Conservation (phyloP, 92 coral and sea anemone genomes). For the Heliopora coerulea region DNA sequence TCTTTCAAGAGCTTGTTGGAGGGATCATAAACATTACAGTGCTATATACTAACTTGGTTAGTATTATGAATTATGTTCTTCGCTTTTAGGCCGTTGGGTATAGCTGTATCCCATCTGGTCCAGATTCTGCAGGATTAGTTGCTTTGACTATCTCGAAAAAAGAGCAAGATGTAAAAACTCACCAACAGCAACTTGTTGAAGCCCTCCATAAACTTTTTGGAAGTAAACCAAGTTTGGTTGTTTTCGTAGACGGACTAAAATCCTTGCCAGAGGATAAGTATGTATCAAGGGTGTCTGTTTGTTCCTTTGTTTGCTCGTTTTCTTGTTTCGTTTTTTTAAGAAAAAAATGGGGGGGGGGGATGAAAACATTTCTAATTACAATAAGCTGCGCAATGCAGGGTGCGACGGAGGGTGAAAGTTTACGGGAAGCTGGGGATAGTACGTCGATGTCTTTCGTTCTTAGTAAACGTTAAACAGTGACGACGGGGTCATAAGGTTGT, state of each 20-base stretch:
- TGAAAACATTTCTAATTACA: no score
- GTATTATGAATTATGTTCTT: no score
- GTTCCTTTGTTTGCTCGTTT: not conserved
- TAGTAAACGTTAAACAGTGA: no score
- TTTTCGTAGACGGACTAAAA: slow-evolving; percentile 94
- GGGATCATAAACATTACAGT: no score
- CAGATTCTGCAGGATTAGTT: slow-evolving; percentile 92
- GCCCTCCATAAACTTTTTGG: slow-evolving; percentile 86
- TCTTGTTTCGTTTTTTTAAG: not conserved
- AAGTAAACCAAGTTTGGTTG: slow-evolving; percentile 84
- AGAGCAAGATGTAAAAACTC: slow-evolving; percentile 78
- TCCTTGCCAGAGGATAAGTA: slow-evolving; percentile 97
- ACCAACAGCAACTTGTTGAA: slow-evolving; percentile 80
- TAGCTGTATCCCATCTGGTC: slow-evolving; percentile 80
- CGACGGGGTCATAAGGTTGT: no score
- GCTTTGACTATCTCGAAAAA: slow-evolving; percentile 80
- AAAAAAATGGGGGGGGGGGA: not conserved
- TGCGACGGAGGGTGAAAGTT: no score
- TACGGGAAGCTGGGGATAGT: no score
- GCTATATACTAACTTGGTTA: no score
- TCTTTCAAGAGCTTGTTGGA: no score
- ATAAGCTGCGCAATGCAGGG: no score
- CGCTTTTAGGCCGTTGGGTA: slow-evolving; percentile 78
- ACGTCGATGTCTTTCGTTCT: no score
- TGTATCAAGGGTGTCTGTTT: not conserved